Base-by-base conservation (phyloP, 2,888 invertebrate genomes). In the Amphipoea lucens region DNA sequence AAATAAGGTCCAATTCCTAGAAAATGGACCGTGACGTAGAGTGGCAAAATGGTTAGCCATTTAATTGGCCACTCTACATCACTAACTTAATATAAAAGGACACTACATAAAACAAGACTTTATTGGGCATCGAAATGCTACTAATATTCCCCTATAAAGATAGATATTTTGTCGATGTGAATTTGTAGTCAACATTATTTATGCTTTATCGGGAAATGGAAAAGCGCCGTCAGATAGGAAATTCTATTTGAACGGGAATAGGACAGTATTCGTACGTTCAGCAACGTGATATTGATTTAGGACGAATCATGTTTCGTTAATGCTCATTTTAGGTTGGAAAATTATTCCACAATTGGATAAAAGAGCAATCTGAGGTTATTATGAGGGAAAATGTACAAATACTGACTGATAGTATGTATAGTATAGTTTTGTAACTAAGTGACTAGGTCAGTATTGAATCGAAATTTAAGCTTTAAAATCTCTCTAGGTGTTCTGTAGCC, bases 171-270 rank as follows among this genome's bases (percentile, higher is more conserved):
- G 81, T 78, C 69, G 68, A 45, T 40, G 17, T 40, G 45, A 65
- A 63, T 87, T 79, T 78, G 68, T 70, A 76, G 29, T 29, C 73
- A 45, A 78, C 72, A 82, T 79, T 82, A 83, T 87, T 83, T 45
- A 79, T 77, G 69, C 51, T 77, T 67, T 77, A 83, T 79, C 72
- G 78, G 84, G 72, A 89, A 85, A 89, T 88, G 69, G 76, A 76
- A 72, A 81, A 76, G 66, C 77, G 68, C 71, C 81, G 75, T 81
- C 66, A 72, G 62, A 73, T 82, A 60, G 88, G 79, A 84, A 89
- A 88, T 88, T 82, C 72, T 86, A 88, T 88, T 88, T 86, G 79
- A 36, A 74, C 65, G 62, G 42, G 65, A 79, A 88, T 40, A 75
- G 76, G 51, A 79, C 75, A 80, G 78, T 78, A 81, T 88, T 75